Conservation (phyloP, 2,888 invertebrate genomes). For the Pimpla rufipes region DNA sequence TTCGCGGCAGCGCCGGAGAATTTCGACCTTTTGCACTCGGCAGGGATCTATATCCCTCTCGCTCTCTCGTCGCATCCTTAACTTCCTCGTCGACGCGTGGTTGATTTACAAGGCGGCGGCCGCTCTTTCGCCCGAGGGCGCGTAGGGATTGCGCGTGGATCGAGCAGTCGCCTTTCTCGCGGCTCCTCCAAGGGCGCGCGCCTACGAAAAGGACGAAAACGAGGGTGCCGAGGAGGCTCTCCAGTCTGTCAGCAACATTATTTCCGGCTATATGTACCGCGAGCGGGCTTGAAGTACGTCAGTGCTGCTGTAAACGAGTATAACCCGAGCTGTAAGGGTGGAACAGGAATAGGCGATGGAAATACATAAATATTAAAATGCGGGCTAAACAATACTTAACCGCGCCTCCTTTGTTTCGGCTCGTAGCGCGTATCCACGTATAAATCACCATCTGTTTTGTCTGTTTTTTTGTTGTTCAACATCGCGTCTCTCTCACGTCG, state of each 20-base stretch:
- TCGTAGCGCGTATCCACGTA: not conserved
- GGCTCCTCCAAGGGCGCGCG: constrained; percentile 57
- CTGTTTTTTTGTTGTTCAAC: not conserved
- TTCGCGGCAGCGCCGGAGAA: constrained; percentile 62
- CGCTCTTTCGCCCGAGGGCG: constrained; percentile 56
- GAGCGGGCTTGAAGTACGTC: constrained; percentile 57
- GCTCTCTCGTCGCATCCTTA: constrained; percentile 71
- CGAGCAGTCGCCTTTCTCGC: constrained; percentile 55
- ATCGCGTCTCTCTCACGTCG: not conserved
- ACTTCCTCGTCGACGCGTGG: constrained; percentile 79
- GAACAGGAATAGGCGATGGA: constrained; percentile 17
- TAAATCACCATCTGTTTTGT: not conserved
- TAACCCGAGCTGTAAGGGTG: not conserved
- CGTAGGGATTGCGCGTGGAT: constrained; percentile 56
- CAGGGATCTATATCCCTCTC: constrained; percentile 68
- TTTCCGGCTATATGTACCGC: constrained; percentile 68
- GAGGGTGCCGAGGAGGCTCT: constrained; percentile 60
- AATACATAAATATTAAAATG: constrained; percentile 56
- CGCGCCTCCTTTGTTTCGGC: not conserved
- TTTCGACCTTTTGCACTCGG: constrained; percentile 77
- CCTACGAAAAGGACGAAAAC: constrained; percentile 53
- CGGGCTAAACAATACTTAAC: not conserved
- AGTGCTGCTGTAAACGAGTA: constrained; percentile 56
- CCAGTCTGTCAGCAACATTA: constrained; percentile 71
- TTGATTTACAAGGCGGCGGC: constrained; percentile 78